Conservation (phyloP, 2,113 vertebrate genomes). For the Ranitomeya imitator region DNA sequence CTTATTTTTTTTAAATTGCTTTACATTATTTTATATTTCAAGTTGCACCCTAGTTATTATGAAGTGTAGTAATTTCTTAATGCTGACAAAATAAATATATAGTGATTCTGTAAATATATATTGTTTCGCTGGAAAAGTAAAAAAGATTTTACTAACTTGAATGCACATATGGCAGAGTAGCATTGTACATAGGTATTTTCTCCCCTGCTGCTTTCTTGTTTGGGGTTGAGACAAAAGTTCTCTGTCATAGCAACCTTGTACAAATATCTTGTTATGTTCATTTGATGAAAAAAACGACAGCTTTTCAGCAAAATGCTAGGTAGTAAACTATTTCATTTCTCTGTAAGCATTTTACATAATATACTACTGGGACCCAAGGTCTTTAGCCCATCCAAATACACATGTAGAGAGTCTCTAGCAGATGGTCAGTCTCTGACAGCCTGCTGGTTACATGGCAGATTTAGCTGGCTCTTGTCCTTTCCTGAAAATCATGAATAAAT, state of each 20-base stretch:
- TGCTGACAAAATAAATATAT: background rate
- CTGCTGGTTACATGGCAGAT: slow-evolving; percentile 53
- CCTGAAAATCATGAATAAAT: slow-evolving; percentile 53
- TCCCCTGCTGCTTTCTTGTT: slow-evolving; percentile 61
- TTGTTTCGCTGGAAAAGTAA: background rate
- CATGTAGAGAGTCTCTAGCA: background rate
- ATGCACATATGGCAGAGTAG: slow-evolving; percentile 12
- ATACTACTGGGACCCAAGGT: slow-evolving; percentile 45
- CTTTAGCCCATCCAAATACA: slow-evolving; percentile 24
- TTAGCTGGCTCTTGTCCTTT: slow-evolving; percentile 49
- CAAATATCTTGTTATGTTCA: slow-evolving; percentile 61
- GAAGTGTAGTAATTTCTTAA: background rate
- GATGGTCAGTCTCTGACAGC: slow-evolving; percentile 22
- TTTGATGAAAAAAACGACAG: slow-evolving; percentile 60
- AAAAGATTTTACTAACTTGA: background rate
- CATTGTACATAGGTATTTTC: slow-evolving; percentile 49
- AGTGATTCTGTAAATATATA: background rate
- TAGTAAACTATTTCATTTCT: slow-evolving; percentile 56
- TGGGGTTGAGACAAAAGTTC: slow-evolving; percentile 50
- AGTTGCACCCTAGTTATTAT: no score
- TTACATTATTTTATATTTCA: background rate
- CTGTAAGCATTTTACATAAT: slow-evolving; percentile 29
- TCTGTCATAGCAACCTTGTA: slow-evolving; percentile 59
- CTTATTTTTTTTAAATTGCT: background rate
- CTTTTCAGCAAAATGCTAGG: slow-evolving; percentile 56